Evolutionary conservation across 2,113 vertebrate species (phyloP), one percentile per base, ranked within the genome.

Genomic region (Phainopepla nitens): DNA sequence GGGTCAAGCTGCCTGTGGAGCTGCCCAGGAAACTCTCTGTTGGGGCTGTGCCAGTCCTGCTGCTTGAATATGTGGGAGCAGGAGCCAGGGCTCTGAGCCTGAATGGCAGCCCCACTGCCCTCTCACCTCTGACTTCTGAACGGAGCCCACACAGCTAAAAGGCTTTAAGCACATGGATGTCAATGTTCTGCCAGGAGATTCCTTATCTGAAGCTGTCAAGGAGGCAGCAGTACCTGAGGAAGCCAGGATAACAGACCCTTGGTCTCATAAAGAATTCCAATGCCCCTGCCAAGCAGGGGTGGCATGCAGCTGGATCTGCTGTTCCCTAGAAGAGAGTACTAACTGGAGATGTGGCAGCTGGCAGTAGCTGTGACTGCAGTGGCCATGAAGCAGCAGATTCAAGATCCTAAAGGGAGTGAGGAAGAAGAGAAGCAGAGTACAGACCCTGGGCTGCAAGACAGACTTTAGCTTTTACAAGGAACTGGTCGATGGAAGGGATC

Each of bases 71-170:
- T 2, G 16, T 70, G 71, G 49, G 68, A 58, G 81, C 39, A 83
- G 68, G 45, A 83, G 41, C 60, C 49, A 69, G 44, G 60, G 62
- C 33, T 41, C 81, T 31, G 71, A 86, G 66, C 28, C 39, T 45
- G 57, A 76, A 44, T 3, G 15, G 17, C 25, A 8, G 25, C 39
- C 25, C 23, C 20, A 5, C 11, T 31, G 53, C 44, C 47, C 29
- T 51, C 39, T 58, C 44, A 42, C 23, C 66, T 76, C 57, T 25
- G 39, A 44, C 49, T 65, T n/a, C 66, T 83, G 62, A 62, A 50
- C 1, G 0, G 31, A 56, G 64, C 22, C 42, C 1, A 0, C 64
- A 56, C 18, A 70, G 35, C 29, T 50, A 39, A 7, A 28, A 39
- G 45, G 45, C 51, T 89, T 60, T 47, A 47, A 83, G 36, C 29